Percentiles rank a stretch among this genome's conserved stretches.
These are phyloP conservation scores for Paralichthys olivaceus DNA, from an alignment of 2,113 vertebrate genomes.

Conservation along the genomic window DNA sequence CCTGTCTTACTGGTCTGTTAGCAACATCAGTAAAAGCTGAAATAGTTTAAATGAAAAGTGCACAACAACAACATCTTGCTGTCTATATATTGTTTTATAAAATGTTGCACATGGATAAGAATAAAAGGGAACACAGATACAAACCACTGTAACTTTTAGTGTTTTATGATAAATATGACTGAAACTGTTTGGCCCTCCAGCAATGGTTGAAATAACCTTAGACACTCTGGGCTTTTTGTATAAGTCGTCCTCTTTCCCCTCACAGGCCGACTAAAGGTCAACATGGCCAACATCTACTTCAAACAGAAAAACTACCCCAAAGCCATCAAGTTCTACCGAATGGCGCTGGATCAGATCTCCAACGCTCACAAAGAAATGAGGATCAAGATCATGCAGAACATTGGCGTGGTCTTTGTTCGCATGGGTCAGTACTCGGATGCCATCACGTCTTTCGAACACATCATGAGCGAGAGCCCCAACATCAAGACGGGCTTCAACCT, in stretches of 20 bases:
- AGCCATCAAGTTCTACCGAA: conserved; percentile 97
- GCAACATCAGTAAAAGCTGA: neutral
- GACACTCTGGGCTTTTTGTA: conserved; percentile 1
- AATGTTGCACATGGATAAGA: neutral
- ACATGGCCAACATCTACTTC: conserved; percentile 98
- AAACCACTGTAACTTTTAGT: neutral
- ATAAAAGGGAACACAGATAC: neutral
- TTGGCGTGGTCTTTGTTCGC: conserved; percentile 92
- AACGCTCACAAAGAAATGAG: conserved; percentile 93
- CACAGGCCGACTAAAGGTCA: conserved; percentile 92
- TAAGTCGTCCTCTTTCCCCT: neutral
- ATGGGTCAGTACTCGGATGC: conserved; percentile 94
- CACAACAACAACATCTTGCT: too few species aligned
- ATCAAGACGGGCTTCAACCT: conserved; percentile 94
- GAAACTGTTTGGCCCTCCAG: too few species aligned
- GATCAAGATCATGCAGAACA: conserved; percentile 98
- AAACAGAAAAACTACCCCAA: conserved; percentile 96
- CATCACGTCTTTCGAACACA: conserved; percentile 92
- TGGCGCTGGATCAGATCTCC: conserved; percentile 97
- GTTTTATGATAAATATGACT: too few species aligned
- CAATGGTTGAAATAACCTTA: too few species aligned
- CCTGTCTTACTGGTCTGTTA: neutral
- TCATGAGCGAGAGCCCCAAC: conserved; percentile 92
- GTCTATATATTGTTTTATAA: neutral
- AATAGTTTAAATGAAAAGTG: neutral